Percentiles rank a stretch among this genome's conserved stretches.
Evolutionary conservation across 1,140 invertebrate species (phyloP).

Genomic region (Bombus confusus): DNA sequence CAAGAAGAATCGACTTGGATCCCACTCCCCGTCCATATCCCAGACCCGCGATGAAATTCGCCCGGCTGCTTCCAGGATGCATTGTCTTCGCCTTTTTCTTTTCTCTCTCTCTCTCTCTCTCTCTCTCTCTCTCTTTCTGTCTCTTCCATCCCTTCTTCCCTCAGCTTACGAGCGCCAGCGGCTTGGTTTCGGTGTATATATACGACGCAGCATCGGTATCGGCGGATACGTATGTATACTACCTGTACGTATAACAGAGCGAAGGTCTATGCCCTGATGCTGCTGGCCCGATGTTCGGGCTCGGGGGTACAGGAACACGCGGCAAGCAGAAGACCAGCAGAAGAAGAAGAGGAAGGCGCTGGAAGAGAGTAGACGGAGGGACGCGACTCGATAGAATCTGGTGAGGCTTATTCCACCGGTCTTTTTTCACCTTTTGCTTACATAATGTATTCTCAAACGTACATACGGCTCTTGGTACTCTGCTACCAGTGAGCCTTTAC

Average conservation of each 20-base stretch:
- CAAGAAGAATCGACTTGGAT: slow-evolving; percentile 36
- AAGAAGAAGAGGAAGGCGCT: slow-evolving; percentile 6
- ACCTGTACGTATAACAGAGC: slow-evolving; percentile 55
- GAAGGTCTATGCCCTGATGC: slow-evolving; percentile 75
- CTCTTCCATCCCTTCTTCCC: not conserved
- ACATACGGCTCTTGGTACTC: slow-evolving; percentile 58
- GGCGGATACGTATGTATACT: slow-evolving; percentile 9
- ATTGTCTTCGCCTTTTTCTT: slow-evolving; percentile 68
- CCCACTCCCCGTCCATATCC: not conserved
- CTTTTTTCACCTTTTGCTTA: slow-evolving; percentile 74
- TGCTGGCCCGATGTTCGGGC: slow-evolving; percentile 49
- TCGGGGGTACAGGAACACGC: slow-evolving; percentile 38
- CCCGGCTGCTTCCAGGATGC: slow-evolving; percentile 57
- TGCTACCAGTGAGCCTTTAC: slow-evolving; percentile 56
- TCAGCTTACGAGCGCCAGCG: slow-evolving; percentile 26
- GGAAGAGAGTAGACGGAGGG: slow-evolving; percentile 58
- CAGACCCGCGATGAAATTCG: slow-evolving; percentile 13
- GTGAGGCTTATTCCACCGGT: slow-evolving; percentile 67
- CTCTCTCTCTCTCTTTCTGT: not conserved
- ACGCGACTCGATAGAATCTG: slow-evolving; percentile 59
- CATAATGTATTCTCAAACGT: slow-evolving; percentile 77
- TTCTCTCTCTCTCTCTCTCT: not conserved
- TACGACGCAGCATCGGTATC: not conserved
- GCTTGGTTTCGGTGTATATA: slow-evolving; percentile 28
- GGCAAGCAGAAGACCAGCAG: slow-evolving; percentile 16